phyloP scores from a whole-genome alignment of 2,113 vertebrate species.

The Antennarius striatus region DNA sequence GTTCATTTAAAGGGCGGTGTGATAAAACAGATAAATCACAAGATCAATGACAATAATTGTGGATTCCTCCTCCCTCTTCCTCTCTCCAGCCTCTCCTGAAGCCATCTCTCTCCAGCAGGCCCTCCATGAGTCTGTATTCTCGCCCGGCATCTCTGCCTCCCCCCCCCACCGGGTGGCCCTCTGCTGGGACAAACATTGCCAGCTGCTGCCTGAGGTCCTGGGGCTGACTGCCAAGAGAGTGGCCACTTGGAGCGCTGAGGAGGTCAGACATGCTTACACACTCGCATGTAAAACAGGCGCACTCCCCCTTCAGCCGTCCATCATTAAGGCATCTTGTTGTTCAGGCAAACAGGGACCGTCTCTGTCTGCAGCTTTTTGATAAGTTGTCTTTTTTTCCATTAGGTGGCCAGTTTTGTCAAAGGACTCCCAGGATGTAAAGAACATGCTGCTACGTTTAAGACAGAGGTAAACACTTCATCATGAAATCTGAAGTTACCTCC shows the following conservation, averaged over 20 bases:
- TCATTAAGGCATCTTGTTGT: slow-evolving; percentile 31
- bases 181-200: slow-evolving; percentile 92
- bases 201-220: slow-evolving; percentile 88
- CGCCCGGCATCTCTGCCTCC: slow-evolving; percentile 82
- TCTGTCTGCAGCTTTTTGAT: neutral
- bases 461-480: slow-evolving; percentile 80
- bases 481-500: neutral
- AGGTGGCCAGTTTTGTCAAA: slow-evolving; percentile 88
- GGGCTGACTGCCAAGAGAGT: slow-evolving; percentile 89
- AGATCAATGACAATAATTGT: slow-evolving; percentile 3
- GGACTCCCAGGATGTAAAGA: slow-evolving; percentile 89
- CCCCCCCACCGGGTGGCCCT: slow-evolving; percentile 86
- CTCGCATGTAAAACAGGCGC: slow-evolving; percentile 33
- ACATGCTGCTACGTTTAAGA: slow-evolving; percentile 86
- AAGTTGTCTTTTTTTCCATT: slow-evolving; percentile 20
- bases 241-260: slow-evolving; percentile 87
- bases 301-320: slow-evolving; percentile 20
- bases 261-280: slow-evolving; percentile 77
- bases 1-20: neutral
- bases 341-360: slow-evolving; percentile 2
- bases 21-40: neutral
- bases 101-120: slow-evolving; percentile 86
- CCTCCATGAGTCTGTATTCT: slow-evolving; percentile 90
- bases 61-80: neutral
- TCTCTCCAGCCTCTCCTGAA: slow-evolving; percentile 67